Conservation (phyloP, 2,113 vertebrate species). For the Corythoichthys haematopterus region DNA sequence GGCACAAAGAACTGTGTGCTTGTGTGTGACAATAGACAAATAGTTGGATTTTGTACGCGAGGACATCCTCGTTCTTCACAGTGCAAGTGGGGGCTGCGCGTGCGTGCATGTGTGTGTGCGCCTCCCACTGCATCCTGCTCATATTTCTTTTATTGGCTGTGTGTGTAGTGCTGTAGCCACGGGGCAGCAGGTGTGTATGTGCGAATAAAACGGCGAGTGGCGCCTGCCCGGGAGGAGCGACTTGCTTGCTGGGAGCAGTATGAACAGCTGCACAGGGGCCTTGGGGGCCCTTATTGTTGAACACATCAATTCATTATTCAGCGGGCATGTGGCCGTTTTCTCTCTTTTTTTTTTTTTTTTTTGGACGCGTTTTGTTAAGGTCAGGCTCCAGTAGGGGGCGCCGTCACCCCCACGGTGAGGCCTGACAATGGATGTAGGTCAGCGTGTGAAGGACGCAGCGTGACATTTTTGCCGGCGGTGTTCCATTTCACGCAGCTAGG, state of each 20-base stretch:
- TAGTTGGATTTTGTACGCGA: conserved; percentile 53
- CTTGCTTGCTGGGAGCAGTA: conserved; percentile 53
- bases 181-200: conserved; percentile 45
- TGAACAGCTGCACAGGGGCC: conserved; percentile 48
- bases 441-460: conserved; percentile 50
- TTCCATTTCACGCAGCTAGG: conserved; percentile 5
- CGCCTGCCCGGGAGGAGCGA: conserved; percentile 42
- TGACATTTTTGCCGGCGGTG: conserved; percentile 12
- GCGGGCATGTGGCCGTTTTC: conserved; percentile 1
- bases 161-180: conserved; percentile 27
- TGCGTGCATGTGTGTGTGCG: conserved; percentile 30
- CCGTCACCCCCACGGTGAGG: conserved; percentile 38
- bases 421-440: conserved; percentile 65
- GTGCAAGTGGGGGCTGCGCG: conserved; percentile 24
- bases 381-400: conserved; percentile 62
- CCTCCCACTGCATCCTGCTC: conserved; percentile 48
- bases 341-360: neutral
- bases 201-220: conserved; percentile 28
- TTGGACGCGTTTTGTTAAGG: conserved; percentile 45
- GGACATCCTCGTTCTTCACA: conserved; percentile 50
- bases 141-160: conserved; percentile 60
- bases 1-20: neutral
- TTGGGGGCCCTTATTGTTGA: conserved; percentile 46
- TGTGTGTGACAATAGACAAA: conserved; percentile 22
- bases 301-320: conserved; percentile 48